phyloP scores from a whole-genome alignment of 2,113 vertebrate genomes.

The Halcyon senegalensis region DNA sequence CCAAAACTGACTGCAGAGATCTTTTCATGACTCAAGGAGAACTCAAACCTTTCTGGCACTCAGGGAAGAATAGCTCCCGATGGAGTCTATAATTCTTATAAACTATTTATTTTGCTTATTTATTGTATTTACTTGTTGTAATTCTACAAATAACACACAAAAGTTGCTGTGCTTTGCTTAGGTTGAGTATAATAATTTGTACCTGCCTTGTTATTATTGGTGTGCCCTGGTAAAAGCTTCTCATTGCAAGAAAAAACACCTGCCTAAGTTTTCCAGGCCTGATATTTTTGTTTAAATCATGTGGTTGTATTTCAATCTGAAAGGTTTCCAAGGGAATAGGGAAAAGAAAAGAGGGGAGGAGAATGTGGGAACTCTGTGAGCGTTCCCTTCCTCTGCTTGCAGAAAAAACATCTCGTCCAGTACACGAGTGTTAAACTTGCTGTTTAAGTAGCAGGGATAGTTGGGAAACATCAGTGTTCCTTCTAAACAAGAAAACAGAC shows the following conservation, averaged over 20 bases:
- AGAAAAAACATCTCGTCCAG: not conserved
- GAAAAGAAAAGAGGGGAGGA: not conserved
- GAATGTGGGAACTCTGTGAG: not conserved
- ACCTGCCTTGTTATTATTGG: not conserved
- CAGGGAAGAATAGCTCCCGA: not conserved
- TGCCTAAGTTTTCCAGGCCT: not conserved
- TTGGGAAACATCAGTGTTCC: not conserved
- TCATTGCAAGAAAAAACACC: not conserved
- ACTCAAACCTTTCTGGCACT: not conserved
- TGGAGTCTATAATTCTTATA: not conserved
- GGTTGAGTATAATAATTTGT: not conserved
- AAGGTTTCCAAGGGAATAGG: not conserved
- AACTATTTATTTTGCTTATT: not conserved
- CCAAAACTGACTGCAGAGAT: not conserved
- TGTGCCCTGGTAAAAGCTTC: not conserved
- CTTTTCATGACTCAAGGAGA: not conserved
- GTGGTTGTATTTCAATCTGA: not conserved
- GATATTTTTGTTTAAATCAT: not conserved
- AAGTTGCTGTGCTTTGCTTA: not conserved
- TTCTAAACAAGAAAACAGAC: not conserved
- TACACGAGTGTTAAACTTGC: not conserved
- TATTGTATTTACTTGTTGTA: not conserved
- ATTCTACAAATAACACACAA: not conserved
- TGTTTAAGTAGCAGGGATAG: not conserved
- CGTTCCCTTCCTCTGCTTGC: not conserved